phyloP scores from a whole-genome alignment of 2,113 vertebrate species.

The Leiothrix lutea region DNA sequence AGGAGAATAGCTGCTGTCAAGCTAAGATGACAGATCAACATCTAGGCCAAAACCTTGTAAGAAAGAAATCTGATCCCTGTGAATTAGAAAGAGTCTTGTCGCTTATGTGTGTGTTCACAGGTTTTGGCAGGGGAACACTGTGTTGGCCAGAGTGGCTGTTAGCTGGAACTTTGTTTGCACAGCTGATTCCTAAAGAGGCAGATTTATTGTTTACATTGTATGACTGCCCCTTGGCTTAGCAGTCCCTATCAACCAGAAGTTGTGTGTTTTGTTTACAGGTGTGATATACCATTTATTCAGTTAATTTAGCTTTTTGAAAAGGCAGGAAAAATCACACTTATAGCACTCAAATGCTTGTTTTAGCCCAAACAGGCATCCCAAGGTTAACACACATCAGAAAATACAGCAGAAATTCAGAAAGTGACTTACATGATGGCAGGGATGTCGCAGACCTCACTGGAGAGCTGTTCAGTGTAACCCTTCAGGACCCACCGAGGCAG shows the following conservation, averaged over 20 bases:
- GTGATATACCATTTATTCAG: neutral
- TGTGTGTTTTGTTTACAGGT: neutral
- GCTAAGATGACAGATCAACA: neutral
- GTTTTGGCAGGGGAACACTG: neutral
- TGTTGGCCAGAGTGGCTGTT: neutral
- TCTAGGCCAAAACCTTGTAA: neutral
- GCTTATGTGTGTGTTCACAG: neutral
- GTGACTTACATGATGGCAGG: constrained; percentile 71
- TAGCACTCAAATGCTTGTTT: neutral
- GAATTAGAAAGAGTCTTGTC: neutral
- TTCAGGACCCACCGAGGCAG: neutral
- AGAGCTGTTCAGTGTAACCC: constrained; percentile 60
- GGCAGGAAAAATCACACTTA: neutral
- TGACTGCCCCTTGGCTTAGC: neutral
- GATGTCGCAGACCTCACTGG: constrained; percentile 72
- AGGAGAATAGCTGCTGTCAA: neutral
- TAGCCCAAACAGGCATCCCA: neutral
- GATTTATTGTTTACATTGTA: neutral
- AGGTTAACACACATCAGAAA: neutral
- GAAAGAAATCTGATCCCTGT: rapidly evolving
- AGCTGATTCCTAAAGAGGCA: neutral
- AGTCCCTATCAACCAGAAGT: neutral
- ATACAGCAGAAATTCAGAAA: neutral
- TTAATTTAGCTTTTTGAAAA: neutral
- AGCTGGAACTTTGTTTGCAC: neutral